Conservation (phyloP, 2,797 vertebrate genomes). For the Manis crassicaudata region DNA sequence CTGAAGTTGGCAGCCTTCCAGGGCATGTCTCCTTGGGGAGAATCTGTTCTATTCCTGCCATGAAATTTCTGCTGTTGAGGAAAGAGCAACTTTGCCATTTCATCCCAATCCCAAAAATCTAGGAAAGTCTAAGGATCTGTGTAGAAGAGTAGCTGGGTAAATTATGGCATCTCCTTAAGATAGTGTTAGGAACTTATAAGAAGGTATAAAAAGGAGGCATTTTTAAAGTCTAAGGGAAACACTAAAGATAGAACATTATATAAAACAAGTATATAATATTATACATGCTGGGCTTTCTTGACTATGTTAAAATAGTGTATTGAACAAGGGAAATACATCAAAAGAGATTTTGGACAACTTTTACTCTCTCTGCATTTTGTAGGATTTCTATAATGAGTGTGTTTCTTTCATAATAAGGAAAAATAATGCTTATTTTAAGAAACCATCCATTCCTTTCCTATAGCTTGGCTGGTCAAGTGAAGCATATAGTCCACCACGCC, state of each 20-base stretch:
- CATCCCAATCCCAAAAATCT: neutral
- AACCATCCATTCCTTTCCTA: neutral
- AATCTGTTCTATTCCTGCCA: constrained; percentile 18
- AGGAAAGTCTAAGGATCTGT: neutral
- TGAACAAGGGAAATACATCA: neutral
- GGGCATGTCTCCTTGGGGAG: neutral
- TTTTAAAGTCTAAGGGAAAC: constrained; percentile 10
- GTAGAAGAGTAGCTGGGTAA: neutral
- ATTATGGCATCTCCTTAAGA: neutral
- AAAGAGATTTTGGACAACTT: neutral
- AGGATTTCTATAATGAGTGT: neutral
- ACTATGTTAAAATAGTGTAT: neutral
- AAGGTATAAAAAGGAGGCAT: neutral
- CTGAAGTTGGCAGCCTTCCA: constrained; percentile 29
- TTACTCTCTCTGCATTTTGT: neutral
- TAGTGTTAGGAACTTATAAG: neutral
- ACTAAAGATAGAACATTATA: neutral
- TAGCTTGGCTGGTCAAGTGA: constrained; percentile 91
- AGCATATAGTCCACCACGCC: constrained; percentile 92
- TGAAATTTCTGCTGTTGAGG: neutral
- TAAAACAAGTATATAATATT: neutral
- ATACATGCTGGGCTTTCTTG: neutral
- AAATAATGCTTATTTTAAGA: neutral
- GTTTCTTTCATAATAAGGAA: neutral
- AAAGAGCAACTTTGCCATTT: neutral